phyloP scores from a whole-genome alignment of 1,140 invertebrate genomes.

The Trichonephila inaurata region DNA sequence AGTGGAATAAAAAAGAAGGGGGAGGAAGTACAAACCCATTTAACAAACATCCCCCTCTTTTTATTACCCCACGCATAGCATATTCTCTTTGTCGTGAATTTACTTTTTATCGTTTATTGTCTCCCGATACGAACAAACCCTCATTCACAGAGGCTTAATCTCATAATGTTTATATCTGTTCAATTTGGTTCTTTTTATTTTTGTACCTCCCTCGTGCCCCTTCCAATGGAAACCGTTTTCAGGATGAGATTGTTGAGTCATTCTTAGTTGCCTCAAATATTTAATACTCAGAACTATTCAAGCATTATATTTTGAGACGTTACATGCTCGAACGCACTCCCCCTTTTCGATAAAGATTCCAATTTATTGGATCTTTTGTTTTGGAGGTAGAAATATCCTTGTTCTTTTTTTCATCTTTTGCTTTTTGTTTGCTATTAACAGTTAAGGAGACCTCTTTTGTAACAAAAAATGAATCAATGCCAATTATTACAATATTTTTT shows the following conservation, averaged over 20 bases:
- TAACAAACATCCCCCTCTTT: constrained; percentile 2
- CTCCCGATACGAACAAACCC: constrained; percentile 1
- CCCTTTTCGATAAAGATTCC: constrained; percentile 20
- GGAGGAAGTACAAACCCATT: neutral
- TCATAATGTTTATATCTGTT: constrained; percentile 38
- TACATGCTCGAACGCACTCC: neutral
- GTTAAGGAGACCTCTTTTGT: neutral
- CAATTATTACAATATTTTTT: neutral
- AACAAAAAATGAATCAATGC: neutral
- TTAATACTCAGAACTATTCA: constrained; percentile 28
- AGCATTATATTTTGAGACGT: constrained; percentile 26
- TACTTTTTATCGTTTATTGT: constrained; percentile 39
- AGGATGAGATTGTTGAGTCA: constrained; percentile 7
- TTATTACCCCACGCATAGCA: neutral
- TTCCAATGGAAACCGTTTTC: neutral
- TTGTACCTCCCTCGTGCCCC: neutral
- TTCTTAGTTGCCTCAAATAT: constrained; percentile 18
- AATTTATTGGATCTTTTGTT: constrained; percentile 36
- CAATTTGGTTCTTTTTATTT: constrained; percentile 15
- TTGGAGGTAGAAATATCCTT: neutral
- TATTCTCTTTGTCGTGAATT: constrained; percentile 18
- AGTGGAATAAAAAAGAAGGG: neutral
- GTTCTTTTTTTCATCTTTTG: neutral
- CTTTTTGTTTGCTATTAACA: neutral
- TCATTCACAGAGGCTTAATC: constrained; percentile 34